Percentiles rank a stretch among this genome's conserved stretches.
These are phyloP conservation scores for Hypercompe scribonia DNA, from an alignment of 2,888 invertebrate genomes.

Conservation along the genomic window DNA sequence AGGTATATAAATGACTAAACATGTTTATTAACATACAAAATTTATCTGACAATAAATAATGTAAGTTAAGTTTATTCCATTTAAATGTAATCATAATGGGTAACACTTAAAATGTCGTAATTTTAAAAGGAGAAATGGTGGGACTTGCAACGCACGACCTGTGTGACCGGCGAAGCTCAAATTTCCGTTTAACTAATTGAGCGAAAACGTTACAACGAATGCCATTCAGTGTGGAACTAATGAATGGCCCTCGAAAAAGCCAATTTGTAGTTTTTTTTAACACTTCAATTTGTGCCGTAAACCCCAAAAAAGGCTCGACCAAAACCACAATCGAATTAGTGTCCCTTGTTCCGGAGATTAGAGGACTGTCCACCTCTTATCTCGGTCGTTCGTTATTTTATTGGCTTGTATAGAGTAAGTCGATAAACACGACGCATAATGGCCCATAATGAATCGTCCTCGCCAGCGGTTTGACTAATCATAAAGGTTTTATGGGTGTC, in stretches of 20 bases:
- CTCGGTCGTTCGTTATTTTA: constrained; percentile 87
- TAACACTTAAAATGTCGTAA: constrained; percentile 52
- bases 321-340: constrained; percentile 87
- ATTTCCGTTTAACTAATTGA: constrained; percentile 86
- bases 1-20: constrained; percentile 25
- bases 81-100: constrained; percentile 48
- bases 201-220: constrained; percentile 84
- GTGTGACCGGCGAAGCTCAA: constrained; percentile 67
- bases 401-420: constrained; percentile 85
- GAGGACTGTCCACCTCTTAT: constrained; percentile 85
- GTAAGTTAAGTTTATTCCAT: constrained; percentile 38
- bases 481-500: constrained; percentile 85
- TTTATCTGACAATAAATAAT: constrained; percentile 46
- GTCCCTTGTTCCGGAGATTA: constrained; percentile 87
- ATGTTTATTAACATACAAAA: constrained; percentile 40
- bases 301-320: constrained; percentile 83
- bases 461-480: constrained; percentile 83
- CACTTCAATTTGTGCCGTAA: constrained; percentile 86
- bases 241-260: constrained; percentile 83
- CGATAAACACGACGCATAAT: constrained; percentile 86
- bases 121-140: constrained; percentile 36
- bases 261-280: constrained; percentile 86
- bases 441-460: constrained; percentile 85
- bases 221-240: constrained; percentile 82
- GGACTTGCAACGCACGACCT: constrained; percentile 49